Percentiles rank a stretch among this genome's conserved stretches.
Evolutionary conservation across 2,113 vertebrate genomes (phyloP).

Genomic region (Lethenteron reissneri): DNA sequence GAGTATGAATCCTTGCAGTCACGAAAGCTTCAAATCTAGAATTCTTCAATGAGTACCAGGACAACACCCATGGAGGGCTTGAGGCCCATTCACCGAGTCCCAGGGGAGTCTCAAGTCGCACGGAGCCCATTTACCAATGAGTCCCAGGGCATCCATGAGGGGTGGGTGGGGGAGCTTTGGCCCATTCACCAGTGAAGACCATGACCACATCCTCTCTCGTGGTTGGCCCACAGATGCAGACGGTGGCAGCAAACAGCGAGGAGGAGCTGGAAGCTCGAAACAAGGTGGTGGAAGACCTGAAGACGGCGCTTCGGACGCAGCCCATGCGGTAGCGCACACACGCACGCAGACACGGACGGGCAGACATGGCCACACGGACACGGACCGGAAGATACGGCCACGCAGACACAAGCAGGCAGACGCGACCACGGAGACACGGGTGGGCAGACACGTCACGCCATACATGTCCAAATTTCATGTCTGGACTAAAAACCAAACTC

Average conservation of each 20-base stretch:
- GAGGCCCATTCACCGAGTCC: no score
- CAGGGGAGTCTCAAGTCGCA: no score
- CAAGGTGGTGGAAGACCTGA: conserved; percentile 88
- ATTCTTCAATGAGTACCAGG: no score
- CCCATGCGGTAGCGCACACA: conserved; percentile 57
- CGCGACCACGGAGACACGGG: background rate
- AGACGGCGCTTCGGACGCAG: conserved; percentile 83
- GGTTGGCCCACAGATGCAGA: background rate
- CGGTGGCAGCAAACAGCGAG: conserved; percentile 17
- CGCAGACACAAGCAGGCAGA: background rate
- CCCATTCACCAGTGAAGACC: no score
- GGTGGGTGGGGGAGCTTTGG: no score
- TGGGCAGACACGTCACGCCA: background rate
- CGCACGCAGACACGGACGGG: background rate
- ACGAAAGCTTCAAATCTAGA: no score
- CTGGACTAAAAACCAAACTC: no score
- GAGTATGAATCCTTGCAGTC: no score
- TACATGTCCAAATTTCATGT: background rate
- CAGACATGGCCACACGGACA: background rate
- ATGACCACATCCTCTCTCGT: no score
- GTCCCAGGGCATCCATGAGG: no score
- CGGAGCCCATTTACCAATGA: no score
- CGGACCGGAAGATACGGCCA: background rate
- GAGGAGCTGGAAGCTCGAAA: conserved; percentile 91
- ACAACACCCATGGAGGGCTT: no score